Evolutionary conservation across 1,140 invertebrate species (phyloP).

Genomic region (Pogonus chalceus): DNA sequence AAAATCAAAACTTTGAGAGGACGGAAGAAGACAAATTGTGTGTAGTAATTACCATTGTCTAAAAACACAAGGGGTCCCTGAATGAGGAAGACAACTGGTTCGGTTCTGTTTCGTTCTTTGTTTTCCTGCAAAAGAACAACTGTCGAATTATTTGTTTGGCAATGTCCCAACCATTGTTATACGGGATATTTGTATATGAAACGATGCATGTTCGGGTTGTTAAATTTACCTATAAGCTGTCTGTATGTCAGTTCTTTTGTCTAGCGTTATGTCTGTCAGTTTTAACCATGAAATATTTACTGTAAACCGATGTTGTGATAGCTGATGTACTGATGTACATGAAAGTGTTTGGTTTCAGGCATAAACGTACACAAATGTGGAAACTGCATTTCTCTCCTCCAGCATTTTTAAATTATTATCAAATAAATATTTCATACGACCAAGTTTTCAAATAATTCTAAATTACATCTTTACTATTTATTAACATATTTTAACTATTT

Average conservation of each 20-base stretch:
- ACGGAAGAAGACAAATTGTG: not conserved
- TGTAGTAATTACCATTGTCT: not conserved
- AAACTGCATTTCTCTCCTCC: too few relatives aligned
- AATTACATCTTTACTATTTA: too few relatives aligned
- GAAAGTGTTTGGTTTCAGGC: not conserved
- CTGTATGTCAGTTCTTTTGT: too few relatives aligned
- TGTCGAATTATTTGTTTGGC: not conserved
- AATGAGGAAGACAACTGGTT: not conserved
- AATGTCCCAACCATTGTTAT: not conserved
- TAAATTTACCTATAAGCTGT: not conserved
- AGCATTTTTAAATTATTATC: too few relatives aligned
- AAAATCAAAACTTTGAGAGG: too few relatives aligned
- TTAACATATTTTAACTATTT: too few relatives aligned
- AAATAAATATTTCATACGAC: too few relatives aligned
- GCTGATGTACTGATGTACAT: not conserved
- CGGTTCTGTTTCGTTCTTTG: not conserved
- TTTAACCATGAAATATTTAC: slow-evolving; percentile 1
- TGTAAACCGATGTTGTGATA: not conserved
- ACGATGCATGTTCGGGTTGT: not conserved
- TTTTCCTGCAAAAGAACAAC: not conserved
- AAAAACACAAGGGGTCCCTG: not conserved
- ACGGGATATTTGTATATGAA: not conserved
- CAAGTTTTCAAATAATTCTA: too few relatives aligned
- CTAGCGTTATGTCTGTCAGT: too few relatives aligned
- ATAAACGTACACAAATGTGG: not conserved